Evolutionary conservation across 2,888 invertebrate genomes (phyloP).

Genomic region (Monopis laevigella): DNA sequence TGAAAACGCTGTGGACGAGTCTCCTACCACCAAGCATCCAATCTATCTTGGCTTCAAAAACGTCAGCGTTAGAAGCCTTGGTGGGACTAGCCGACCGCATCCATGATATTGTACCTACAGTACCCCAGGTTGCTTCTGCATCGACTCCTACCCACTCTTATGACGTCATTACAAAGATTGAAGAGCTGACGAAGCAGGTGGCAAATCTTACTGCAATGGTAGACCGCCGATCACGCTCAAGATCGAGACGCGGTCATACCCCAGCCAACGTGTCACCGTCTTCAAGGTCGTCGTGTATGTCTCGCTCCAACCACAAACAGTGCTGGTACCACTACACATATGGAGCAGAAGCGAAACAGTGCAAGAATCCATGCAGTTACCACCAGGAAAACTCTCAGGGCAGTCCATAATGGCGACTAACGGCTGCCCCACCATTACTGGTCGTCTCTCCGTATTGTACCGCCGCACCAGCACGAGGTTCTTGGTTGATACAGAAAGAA

Average conservation of each 20-base stretch:
- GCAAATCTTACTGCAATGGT: neutral
- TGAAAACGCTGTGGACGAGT: slow-evolving; percentile 16
- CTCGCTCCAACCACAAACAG: too few relatives aligned
- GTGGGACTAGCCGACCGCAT: neutral
- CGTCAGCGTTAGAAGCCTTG: neutral
- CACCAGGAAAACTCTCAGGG: too few relatives aligned
- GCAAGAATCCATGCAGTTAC: too few relatives aligned
- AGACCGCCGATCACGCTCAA: neutral
- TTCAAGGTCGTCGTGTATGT: too few relatives aligned
- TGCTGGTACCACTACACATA: too few relatives aligned
- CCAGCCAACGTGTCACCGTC: too few relatives aligned
- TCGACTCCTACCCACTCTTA: neutral
- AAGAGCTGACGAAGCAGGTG: neutral
- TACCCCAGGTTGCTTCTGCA: neutral
- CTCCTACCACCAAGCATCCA: slow-evolving; percentile 15
- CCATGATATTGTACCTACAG: neutral
- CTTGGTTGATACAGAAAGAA: too few relatives aligned
- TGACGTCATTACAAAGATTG: too few relatives aligned
- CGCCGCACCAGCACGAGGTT: too few relatives aligned
- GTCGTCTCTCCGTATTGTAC: too few relatives aligned
- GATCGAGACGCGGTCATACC: neutral
- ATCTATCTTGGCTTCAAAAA: neutral
- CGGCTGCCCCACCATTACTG: too few relatives aligned
- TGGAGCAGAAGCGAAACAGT: too few relatives aligned
- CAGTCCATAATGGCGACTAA: neutral